Evolutionary conservation across 2,888 invertebrate genomes (phyloP), one percentile per base, ranked within the genome.

Genomic region (Scrobipalpa atriplicella): DNA sequence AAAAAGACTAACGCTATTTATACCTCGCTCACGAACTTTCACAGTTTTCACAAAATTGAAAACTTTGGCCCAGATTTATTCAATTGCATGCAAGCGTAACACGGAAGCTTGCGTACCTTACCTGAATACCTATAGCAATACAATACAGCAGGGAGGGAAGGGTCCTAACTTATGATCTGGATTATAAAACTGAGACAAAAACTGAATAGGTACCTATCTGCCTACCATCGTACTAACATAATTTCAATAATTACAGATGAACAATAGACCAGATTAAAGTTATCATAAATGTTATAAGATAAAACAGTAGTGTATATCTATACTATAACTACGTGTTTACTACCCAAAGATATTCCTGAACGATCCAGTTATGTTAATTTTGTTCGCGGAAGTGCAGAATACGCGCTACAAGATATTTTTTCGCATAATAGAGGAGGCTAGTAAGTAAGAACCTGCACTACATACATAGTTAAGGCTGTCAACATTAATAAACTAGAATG

Each of bases 331-430:
- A 52, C 16, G 16, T 52, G 47, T 62, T 52, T 51, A 63, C 52
- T 18, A 52, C 52, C n/a, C 18, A n/a, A 52, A 52, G 54, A 61
- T 65, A 63, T 63, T 52, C 63, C 19, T 52, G 52, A 63, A 52
- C 62, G 62, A 68, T 54, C 66, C 62, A 66, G 67, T 63, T 67
- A 66, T 67, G 66, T 36, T 68, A 67, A 66, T 67, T 38, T 43
- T 41, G 43, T 56, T 63, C 47, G 60, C 71, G 69, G 71, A 71
- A 71, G 67, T 64, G 63, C 29, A 58, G 29, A 52, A 38, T 19
- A 29, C 58, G 16, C 13, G 58, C 29, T n/a, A 7, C 16, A n/a
- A 19, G 38, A 5, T 16, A 38, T 58, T 16, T 16, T 16, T n/a
- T 29, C 29, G 29, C 21, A 29, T 43, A 43, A 43, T 13, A 3